Conservation (phyloP, 2,888 invertebrate genomes). For the Busseola fusca region DNA sequence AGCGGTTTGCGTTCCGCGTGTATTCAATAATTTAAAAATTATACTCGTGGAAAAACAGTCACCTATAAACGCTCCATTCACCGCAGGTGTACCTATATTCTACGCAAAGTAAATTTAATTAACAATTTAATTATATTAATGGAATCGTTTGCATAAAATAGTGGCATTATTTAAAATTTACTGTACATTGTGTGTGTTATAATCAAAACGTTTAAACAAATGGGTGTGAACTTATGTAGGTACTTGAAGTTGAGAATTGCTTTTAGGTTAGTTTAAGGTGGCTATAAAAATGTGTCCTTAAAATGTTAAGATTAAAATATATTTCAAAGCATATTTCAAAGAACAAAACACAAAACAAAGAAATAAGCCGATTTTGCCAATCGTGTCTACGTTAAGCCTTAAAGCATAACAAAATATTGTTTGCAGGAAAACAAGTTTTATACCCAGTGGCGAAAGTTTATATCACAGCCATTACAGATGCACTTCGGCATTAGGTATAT, state of each 20-base stretch:
- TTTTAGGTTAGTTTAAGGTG: slow-evolving; percentile 42
- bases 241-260: slow-evolving; percentile 28
- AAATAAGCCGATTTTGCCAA: slow-evolving; percentile 68
- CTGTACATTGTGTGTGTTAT: slow-evolving; percentile 32
- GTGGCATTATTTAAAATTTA: slow-evolving; percentile 38
- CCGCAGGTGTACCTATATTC: slow-evolving; percentile 32
- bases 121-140: slow-evolving; percentile 50
- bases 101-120: slow-evolving; percentile 50
- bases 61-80: slow-evolving; percentile 38
- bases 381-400: slow-evolving; percentile 69
- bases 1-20: slow-evolving; percentile 1
- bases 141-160: slow-evolving; percentile 38
- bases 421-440: slow-evolving; percentile 66
- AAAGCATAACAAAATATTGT: slow-evolving; percentile 61
- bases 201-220: slow-evolving; percentile 19
- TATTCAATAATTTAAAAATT: slow-evolving; percentile 44
- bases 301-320: slow-evolving; percentile 17
- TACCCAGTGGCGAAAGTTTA: slow-evolving; percentile 84
- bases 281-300: slow-evolving; percentile 42
- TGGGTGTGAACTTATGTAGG: slow-evolving; percentile 41
- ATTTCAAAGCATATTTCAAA: slow-evolving; percentile 22
- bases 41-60: slow-evolving; percentile 33
- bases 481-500: slow-evolving; percentile 84
- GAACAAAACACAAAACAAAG: slow-evolving; percentile 41
- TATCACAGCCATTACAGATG: slow-evolving; percentile 84